Conservation (phyloP, 2,888 invertebrate species). For the Stenodema calcarata region DNA sequence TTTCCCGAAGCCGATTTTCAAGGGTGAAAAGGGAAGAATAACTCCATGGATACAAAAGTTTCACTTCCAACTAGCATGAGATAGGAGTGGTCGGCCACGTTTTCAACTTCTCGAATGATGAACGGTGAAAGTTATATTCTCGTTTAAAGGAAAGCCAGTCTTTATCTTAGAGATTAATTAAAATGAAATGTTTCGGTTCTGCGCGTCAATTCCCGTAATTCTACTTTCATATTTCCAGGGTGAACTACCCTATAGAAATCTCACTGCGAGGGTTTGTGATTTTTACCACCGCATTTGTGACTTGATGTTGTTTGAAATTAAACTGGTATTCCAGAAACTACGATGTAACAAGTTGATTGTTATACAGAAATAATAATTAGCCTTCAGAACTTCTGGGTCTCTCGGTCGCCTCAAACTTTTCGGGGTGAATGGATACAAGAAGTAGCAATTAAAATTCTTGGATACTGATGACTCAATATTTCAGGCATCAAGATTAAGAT, state of each 20-base stretch:
- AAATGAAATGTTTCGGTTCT: slow-evolving; percentile 15
- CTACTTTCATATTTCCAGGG: background rate
- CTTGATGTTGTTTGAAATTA: no score
- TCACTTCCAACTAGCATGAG: background rate
- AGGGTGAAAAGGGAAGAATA: background rate
- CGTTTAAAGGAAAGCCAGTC: slow-evolving; percentile 22
- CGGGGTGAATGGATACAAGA: no score
- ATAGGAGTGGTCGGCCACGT: slow-evolving; percentile 20
- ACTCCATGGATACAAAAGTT: slow-evolving; percentile 4
- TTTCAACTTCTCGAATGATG: slow-evolving; percentile 24
- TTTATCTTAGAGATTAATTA: slow-evolving; percentile 25
- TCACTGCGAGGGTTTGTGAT: background rate
- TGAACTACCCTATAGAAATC: background rate
- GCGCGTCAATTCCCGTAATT: background rate
- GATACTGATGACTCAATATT: no score
- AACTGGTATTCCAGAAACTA: no score
- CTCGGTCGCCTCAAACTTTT: no score
- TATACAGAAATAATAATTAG: no score
- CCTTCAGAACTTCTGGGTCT: no score
- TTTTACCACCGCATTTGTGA: no score
- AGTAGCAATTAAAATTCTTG: no score
- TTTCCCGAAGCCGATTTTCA: background rate
- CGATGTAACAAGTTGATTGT: no score
- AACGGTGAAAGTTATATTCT: slow-evolving; percentile 16
- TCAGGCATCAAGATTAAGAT: no score